Evolutionary conservation across 1,140 invertebrate genomes (phyloP).

Genomic region (Zaprionus tsacasi): DNA sequence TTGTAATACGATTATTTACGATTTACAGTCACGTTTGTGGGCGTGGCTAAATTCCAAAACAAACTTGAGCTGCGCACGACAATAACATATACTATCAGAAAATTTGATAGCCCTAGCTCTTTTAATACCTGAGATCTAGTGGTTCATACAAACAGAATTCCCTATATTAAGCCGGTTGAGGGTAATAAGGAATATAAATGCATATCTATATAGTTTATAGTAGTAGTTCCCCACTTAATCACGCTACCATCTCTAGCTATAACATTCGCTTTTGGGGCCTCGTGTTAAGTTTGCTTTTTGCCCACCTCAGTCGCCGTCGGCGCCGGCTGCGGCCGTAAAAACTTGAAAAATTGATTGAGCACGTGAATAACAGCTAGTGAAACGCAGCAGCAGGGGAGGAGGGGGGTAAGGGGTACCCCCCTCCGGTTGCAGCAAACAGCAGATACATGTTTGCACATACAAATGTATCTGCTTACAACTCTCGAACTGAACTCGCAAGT

Average conservation of each 20-base stretch:
- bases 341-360: conserved; percentile 83
- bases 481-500: conserved; percentile 21
- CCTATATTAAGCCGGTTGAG: too few species aligned
- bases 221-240: background rate
- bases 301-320: conserved; percentile 5
- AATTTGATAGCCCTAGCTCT: too few species aligned
- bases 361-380: conserved; percentile 79
- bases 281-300: conserved; percentile 22
- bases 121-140: too few species aligned
- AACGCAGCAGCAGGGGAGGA: conserved; percentile 39
- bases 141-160: too few species aligned
- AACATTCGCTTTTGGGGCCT: background rate
- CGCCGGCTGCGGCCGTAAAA: conserved; percentile 53
- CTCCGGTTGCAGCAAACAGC: background rate
- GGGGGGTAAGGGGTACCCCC: background rate
- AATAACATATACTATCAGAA: too few species aligned
- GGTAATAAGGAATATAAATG: too few species aligned
- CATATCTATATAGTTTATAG: background rate
- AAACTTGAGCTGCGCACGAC: too few species aligned
- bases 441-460: conserved; percentile 66
- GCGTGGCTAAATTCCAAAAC: too few species aligned
- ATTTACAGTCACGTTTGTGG: too few species aligned
- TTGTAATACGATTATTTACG: too few species aligned
- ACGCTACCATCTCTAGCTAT: conserved; percentile 7
- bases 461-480: conserved; percentile 73